Base-by-base conservation (phyloP, 2,888 invertebrate species). In the Allophyes oxyacanthae region DNA sequence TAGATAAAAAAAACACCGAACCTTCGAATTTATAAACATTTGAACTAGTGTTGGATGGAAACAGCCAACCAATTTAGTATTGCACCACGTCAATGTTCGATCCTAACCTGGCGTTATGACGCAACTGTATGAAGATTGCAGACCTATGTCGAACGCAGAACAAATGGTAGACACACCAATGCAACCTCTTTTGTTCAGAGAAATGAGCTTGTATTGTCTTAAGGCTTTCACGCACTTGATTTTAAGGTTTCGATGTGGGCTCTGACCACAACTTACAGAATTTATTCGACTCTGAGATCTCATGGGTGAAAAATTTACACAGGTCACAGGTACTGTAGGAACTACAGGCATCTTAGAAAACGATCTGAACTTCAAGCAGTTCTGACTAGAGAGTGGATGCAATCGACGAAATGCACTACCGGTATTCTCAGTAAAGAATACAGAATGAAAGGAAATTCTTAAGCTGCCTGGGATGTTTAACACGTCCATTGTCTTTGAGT, bases 401-500 rank as follows among this genome's bases (percentile, higher is more conserved):
- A 25, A 42, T 50, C 41, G 36, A 50, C 41, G 28, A 55, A 41
- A 55, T 51, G 10, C 26, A 10, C 26, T 8, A 9, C 33, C 30
- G 11, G n/a, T 50, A 59, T 42, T n/a, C 8, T 26, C 13, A 54
- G 5, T 30, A 46, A 9, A 58, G 54, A 55, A 54, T 49, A 26
- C 14, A 0, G 33, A 14, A 26, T 13, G 37, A 52, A 55, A 45
- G 57, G 30, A 52, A 64, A 46, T 68, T 62, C 9, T 48, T 41
- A 3, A 54, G 28, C 28, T 13, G 26, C 32, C 46, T 57, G 43
- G 36, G 43, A 53, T 15, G 30, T 15, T 6, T 54, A 60, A 45
- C 46, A 46, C 55, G 44, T 58, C 61, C 43, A 67, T 73, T 73
- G 70, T 70, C 61, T 70, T 37, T 26, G 45, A 64, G 64, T 70